Conservation (phyloP, 2,113 vertebrate genomes). For the Nestor notabilis region DNA sequence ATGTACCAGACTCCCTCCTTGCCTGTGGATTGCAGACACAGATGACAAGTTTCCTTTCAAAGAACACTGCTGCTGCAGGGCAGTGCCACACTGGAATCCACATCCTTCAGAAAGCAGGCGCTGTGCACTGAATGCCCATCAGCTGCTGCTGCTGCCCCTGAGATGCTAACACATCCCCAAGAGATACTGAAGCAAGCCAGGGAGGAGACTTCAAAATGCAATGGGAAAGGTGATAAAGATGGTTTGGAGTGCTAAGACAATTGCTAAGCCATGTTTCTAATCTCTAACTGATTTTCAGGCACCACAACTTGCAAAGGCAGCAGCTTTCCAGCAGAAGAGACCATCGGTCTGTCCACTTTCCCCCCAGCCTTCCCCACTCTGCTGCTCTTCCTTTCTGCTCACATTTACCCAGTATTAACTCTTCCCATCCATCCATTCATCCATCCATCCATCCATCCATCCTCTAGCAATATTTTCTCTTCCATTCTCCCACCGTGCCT, state of each 20-base stretch:
- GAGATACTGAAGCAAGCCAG: neutral
- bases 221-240: neutral
- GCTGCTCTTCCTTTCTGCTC: neutral
- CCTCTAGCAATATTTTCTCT: neutral
- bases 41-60: neutral
- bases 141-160: neutral
- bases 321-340: neutral
- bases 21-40: neutral
- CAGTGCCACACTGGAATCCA: neutral
- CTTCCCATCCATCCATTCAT: neutral
- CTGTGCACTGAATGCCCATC: neutral
- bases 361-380: neutral
- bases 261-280: neutral
- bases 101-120: neutral
- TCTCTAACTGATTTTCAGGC: neutral
- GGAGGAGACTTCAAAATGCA: neutral
- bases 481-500: neutral
- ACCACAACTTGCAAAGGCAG: neutral
- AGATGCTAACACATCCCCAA: accelerated
- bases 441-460: neutral
- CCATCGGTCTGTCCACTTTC: neutral
- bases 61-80: neutral
- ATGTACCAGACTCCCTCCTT: neutral
- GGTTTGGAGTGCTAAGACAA: neutral
- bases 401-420: neutral